Evolutionary conservation across 92 coral and sea anemone species (phyloP), one percentile per base, ranked within the genome.

Genomic region (Porites lobata): DNA sequence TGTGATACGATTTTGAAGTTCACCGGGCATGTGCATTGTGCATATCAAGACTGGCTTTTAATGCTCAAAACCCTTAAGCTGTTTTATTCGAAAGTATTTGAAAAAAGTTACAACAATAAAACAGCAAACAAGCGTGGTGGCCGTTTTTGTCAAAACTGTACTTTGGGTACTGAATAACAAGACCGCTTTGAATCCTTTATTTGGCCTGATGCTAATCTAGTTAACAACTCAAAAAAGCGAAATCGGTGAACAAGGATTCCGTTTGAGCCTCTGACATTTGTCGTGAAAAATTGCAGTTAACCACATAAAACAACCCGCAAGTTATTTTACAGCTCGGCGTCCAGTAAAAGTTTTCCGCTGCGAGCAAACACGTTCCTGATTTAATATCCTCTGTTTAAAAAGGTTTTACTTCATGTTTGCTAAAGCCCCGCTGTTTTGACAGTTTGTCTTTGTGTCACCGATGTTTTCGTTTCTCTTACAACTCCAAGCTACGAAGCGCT

Each of bases 341-440:
- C 65, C 54, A 69, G 57, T 8, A 65, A 59, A 56, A 69, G 26
- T 73, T 70, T 82, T 68, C 13, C 43, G 63, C 29, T 17, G 11
- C 69, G 19, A 70, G 81, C 29, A 47, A 62, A 65, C 63, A 84
- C 18, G 4, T 50, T 66, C 26, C 21, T 52, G 38, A 21, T 71
- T 84, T 84, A 50, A 84, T 84, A 73, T 84, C 80, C 87, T 61
- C 8, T 75, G 87, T 84, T 84, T 84, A 72, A 61, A 8, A 73
- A 65, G 72, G 80, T 84, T 73, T 73, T 74, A 84, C 72, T 4
- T 22, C 18, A 17, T 84, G 53, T 84, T 84, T 79, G 63, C 72
- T 38, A 7, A 83, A 72, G 21, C 63, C 50, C 87, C 29, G 70
- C 14, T 64, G 52, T 84, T 68, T 84, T 74, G 80, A 63, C 78